Evolutionary conservation across 1,140 invertebrate genomes (phyloP).

Genomic region (Pemphigus obesinymphae): DNA sequence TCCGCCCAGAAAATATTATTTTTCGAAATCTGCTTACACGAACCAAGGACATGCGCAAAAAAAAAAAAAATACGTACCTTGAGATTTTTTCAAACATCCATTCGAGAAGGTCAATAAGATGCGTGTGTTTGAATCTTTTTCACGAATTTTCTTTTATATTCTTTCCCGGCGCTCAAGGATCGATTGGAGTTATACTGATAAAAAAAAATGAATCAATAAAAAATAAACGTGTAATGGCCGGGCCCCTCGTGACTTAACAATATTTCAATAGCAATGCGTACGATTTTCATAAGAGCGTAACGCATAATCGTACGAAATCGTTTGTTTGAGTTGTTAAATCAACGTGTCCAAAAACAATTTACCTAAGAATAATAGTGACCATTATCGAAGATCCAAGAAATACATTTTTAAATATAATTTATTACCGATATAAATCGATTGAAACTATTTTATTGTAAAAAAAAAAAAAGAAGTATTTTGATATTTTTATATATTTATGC

Average conservation of each 20-base stretch:
- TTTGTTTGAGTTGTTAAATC: neutral
- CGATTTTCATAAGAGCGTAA: slow-evolving; percentile 1
- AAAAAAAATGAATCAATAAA: neutral
- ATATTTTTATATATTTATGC: no score
- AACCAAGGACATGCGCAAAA: neutral
- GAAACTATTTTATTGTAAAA: no score
- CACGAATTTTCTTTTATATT: slow-evolving; percentile 39
- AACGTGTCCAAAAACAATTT: neutral
- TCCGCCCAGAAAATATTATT: slow-evolving; percentile 2
- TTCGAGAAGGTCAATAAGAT: slow-evolving; percentile 21
- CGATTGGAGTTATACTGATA: neutral
- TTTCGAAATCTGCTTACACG: slow-evolving; percentile 9
- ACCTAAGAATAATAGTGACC: neutral
- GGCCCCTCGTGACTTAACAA: slow-evolving; percentile 2
- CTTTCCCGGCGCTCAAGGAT: slow-evolving; percentile 3
- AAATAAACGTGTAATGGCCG: neutral
- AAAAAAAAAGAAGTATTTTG: no score
- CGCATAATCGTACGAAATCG: slow-evolving; percentile 16
- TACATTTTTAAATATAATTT: neutral
- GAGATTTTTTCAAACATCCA: neutral
- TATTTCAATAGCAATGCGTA: slow-evolving; percentile 1
- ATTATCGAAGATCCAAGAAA: neutral
- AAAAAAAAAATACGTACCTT: slow-evolving; percentile 29
- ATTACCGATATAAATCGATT: neutral
- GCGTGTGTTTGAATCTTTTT: slow-evolving; percentile 20